Evolutionary conservation across 1,140 invertebrate species (phyloP), one percentile per base, ranked within the genome.

Genomic region (Tetragnatha versicolor): DNA sequence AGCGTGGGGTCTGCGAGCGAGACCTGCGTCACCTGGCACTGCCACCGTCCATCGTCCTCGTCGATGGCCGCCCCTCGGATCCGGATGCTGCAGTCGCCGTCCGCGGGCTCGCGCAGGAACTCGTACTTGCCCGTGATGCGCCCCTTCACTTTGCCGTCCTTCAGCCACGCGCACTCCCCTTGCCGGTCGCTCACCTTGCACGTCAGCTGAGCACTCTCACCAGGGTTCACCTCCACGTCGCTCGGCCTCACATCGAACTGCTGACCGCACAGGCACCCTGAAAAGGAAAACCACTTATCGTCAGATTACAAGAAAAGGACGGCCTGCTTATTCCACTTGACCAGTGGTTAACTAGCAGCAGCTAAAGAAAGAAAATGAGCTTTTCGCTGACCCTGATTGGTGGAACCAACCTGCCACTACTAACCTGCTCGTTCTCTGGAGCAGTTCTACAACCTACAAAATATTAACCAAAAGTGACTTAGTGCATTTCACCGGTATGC

Each of bases 141-240:
- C 29, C 81, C 82, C 58, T 80, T 72, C n/a, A 95, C 94, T 91
- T 94, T 94, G 85, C 94, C 93, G 88, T 96, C 93, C 86, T 95
- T 95, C 85, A 96, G 93, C 94, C 94, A 96, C 17, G 93, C 93
- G 85, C 94, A 96, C 55, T 92, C 89, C 27, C 94, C 94, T 82
- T 91, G 90, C 86, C 94, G 94, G 85, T 94, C 93, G 78, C 92
- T 91, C 82, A 96, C 91, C 85, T 92, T 91, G 85, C 94, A 96
- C 82, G 91, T 90, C 72, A 96, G 89, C 75, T 92, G 87, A 7
- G 92, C 91, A 84, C 94, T 93, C 84, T 94, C 91, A 7, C 91
- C 91, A 2, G 94, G 80, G 17, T 81, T 79, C 33, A 81, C 80
- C 29, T 79, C 80, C 7, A 60, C 65, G 14, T 35, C 33, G 20